These are phyloP conservation scores for Halictus quadricinctus DNA, from an alignment of 2,888 invertebrate genomes.

Conservation along the genomic window DNA sequence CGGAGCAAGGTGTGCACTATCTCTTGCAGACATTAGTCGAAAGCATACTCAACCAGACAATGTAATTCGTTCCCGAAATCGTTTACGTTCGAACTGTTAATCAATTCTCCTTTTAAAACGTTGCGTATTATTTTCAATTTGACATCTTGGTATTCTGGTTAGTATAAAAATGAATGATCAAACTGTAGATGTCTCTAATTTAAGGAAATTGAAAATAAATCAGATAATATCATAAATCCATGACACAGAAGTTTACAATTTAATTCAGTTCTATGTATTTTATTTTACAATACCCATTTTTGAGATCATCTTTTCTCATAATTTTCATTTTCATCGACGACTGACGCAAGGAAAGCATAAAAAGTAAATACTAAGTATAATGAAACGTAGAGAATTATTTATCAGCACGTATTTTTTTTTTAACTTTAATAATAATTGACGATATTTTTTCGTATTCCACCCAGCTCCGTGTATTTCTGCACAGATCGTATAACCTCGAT, in stretches of 20 bases:
- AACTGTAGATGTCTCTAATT: not conserved
- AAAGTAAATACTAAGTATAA: not conserved
- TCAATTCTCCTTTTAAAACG: not conserved
- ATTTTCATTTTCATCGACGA: not conserved
- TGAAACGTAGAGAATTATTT: not conserved
- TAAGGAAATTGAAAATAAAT: not conserved
- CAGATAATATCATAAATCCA: not conserved
- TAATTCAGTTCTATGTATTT: not conserved
- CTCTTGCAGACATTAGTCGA: not conserved
- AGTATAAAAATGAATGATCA: not conserved
- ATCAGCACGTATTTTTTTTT: not conserved
- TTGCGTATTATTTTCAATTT: not conserved
- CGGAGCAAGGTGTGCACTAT: slow-evolving; percentile 14
- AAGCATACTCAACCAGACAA: not conserved
- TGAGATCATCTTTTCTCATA: not conserved
- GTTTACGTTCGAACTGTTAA: not conserved
- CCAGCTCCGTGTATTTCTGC: slow-evolving; percentile 36
- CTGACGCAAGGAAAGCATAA: not conserved
- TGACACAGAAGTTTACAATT: no score
- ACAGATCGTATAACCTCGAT: not conserved
- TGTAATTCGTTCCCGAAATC: not conserved
- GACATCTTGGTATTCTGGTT: not conserved
- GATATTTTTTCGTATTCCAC: not conserved
- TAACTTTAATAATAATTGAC: not conserved
- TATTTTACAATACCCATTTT: not conserved